Base-by-base conservation (phyloP, 2,113 vertebrate genomes). In the Nerophis ophidion region DNA sequence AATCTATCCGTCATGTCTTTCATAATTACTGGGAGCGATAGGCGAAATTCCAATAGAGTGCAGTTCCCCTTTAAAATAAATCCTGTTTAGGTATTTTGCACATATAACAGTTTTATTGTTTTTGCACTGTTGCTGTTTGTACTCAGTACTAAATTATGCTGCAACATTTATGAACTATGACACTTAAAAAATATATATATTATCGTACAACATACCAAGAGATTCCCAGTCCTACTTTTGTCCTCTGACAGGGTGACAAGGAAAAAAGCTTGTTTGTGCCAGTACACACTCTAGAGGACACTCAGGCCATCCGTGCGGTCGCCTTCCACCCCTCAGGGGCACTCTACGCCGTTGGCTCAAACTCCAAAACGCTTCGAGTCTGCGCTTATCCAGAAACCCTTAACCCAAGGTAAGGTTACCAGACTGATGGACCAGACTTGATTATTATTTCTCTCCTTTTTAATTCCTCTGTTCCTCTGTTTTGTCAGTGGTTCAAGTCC, bases 341-440 rank as follows among this genome's bases (percentile, higher is more conserved):
- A 48, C 88, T 99, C 40, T 99, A 98, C 59, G 95, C 96, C 40
- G 93, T 98, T 54, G 97, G 97, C 35, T 99, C 97, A 70, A 99
- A 99, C 88, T 97, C 97, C 51, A 99, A 99, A 90, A 98, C 95
- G 2, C 84, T 99, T 49, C 90, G 96, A 12, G 96, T 99, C 16
- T 98, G 96, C 75, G 94, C 93, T 63, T 99, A 98, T 74, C 97
- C 97, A 15, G 96, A 98, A 17, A 86, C 88, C 5, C 86, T 92
- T 47, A 92, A 95, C 77, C 79, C 89, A 38, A 96, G 95, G 96
- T 98, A 86, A 63, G 8, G 6, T 3, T 4, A 5, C 35, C 6
- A 17, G 1, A 56, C 51, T 8, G 0, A 12, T 7, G 19, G 5
- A 34, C 17, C 4, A 10, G 45, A 45, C 40, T 45, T 57, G 7